A percentile compares a stretch with the other conserved stretches of the same genome.
These are phyloP conservation scores for Tapera naevia DNA, from an alignment of 2,797 vertebrate species.

Conservation along the genomic window DNA sequence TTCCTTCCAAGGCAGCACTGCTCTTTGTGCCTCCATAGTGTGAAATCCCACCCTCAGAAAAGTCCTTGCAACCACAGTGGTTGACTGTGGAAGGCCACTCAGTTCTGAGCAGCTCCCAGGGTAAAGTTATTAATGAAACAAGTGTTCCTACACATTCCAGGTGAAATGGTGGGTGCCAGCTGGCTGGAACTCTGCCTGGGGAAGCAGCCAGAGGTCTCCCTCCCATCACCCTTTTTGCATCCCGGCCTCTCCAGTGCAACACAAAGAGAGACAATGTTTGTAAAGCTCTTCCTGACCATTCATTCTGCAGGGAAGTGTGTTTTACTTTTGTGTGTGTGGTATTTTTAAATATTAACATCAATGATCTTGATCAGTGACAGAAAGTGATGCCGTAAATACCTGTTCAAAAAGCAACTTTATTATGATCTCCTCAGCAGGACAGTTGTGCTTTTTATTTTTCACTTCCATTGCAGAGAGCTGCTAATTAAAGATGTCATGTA, in stretches of 20 bases:
- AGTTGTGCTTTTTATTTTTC: slow-evolving; percentile 24
- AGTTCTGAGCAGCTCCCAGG: neutral
- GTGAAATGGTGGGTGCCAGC: neutral
- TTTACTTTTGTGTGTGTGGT: neutral
- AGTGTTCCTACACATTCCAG: neutral
- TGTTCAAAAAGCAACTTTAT: slow-evolving; percentile 15
- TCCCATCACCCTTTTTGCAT: neutral
- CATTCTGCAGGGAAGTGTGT: neutral
- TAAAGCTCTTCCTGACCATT: slow-evolving; percentile 12
- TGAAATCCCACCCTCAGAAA: neutral
- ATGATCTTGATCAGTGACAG: neutral
- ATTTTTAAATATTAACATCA: slow-evolving; percentile 27
- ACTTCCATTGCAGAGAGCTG: slow-evolving; percentile 23
- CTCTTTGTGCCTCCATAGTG: neutral
- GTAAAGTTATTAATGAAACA: neutral
- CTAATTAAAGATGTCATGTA: slow-evolving; percentile 66
- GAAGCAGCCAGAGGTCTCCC: neutral
- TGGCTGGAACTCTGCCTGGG: neutral
- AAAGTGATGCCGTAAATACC: slow-evolving; percentile 41
- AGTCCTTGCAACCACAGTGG: neutral
- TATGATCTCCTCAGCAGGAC: slow-evolving; percentile 16
- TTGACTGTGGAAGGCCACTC: neutral
- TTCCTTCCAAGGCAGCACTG: neutral
- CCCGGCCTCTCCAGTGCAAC: neutral
- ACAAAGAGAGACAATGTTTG: neutral